These are phyloP conservation scores for Drosophila stalkeri DNA, from an alignment of 2,888 invertebrate species.

Conservation along the genomic window DNA sequence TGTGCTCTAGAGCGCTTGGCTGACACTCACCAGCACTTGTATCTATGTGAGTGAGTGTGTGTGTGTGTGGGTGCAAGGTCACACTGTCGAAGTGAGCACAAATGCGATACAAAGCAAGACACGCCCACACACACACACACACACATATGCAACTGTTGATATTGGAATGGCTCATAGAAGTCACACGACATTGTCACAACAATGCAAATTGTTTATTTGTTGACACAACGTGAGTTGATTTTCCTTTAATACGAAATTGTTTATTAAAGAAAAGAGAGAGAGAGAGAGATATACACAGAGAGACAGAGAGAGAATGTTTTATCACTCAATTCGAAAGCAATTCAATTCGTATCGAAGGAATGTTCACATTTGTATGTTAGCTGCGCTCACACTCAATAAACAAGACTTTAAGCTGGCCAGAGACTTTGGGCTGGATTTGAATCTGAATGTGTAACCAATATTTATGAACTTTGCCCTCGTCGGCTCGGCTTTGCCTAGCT, in stretches of 20 bases:
- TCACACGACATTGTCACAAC: constrained; percentile 9
- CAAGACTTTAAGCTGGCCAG: neutral
- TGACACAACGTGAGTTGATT: constrained; percentile 17
- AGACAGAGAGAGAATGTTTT: neutral
- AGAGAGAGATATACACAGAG: neutral
- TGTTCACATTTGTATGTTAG: neutral
- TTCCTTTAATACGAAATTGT: constrained; percentile 8
- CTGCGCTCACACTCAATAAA: neutral
- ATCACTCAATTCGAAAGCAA: neutral
- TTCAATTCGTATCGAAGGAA: neutral
- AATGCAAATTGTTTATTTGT: constrained; percentile 26
- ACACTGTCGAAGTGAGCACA: constrained; percentile 27
- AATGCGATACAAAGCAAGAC: neutral
- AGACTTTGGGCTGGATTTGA: neutral
- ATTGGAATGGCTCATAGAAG: constrained; percentile 17
- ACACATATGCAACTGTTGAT: constrained; percentile 15
- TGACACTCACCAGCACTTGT: constrained; percentile 35
- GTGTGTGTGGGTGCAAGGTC: constrained; percentile 11
- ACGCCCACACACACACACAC: neutral
- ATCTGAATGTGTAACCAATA: neutral
- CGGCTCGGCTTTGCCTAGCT: constrained; percentile 28
- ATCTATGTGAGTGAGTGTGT: neutral
- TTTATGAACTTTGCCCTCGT: neutral
- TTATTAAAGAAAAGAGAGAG: constrained; percentile 1
- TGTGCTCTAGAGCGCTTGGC: constrained; percentile 42